phyloP scores from a whole-genome alignment of 2,888 invertebrate genomes.

The Pristionchus mayeri region DNA sequence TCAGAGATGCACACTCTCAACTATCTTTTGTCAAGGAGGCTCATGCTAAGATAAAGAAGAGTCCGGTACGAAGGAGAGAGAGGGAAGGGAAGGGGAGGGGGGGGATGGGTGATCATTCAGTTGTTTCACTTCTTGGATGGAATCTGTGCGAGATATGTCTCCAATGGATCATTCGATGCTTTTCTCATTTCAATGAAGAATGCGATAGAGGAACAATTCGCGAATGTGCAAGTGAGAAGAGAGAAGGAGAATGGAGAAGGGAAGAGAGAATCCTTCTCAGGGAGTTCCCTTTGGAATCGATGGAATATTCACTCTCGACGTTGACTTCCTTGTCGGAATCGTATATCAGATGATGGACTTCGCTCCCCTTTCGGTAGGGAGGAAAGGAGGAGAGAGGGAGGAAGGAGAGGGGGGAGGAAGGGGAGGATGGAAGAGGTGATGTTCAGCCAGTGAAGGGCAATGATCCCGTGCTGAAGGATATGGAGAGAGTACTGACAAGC shows the following conservation, averaged over 20 bases:
- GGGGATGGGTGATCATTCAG: conserved; percentile 44
- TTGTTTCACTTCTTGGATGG: conserved; percentile 74
- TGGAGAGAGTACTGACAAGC: conserved; percentile 83
- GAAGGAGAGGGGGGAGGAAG: too few relatives aligned
- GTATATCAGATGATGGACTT: conserved; percentile 82
- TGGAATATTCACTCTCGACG: conserved; percentile 86
- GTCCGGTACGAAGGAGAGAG: conserved; percentile 46
- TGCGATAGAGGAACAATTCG: conserved; percentile 59
- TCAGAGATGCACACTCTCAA: conserved; percentile 85
- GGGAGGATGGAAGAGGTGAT: not conserved
- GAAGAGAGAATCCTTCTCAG: conserved; percentile 69
- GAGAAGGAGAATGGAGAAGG: too few relatives aligned
- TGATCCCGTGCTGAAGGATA: conserved; percentile 80
- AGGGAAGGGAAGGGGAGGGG: too few relatives aligned
- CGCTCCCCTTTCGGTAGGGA: conserved; percentile 82
- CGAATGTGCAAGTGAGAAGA: conserved; percentile 52
- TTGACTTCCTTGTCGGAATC: conserved; percentile 88
- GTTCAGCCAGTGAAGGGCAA: conserved; percentile 81
- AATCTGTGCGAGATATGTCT: conserved; percentile 70
- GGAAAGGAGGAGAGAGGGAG: too few relatives aligned
- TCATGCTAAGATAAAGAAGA: conserved; percentile 77
- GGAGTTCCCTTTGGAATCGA: conserved; percentile 84
- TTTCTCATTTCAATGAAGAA: conserved; percentile 46
- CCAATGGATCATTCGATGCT: conserved; percentile 69
- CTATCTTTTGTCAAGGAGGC: conserved; percentile 88